These are phyloP conservation scores for Ciconia boyciana DNA, from an alignment of 2,113 vertebrate species.

Conservation along the genomic window DNA sequence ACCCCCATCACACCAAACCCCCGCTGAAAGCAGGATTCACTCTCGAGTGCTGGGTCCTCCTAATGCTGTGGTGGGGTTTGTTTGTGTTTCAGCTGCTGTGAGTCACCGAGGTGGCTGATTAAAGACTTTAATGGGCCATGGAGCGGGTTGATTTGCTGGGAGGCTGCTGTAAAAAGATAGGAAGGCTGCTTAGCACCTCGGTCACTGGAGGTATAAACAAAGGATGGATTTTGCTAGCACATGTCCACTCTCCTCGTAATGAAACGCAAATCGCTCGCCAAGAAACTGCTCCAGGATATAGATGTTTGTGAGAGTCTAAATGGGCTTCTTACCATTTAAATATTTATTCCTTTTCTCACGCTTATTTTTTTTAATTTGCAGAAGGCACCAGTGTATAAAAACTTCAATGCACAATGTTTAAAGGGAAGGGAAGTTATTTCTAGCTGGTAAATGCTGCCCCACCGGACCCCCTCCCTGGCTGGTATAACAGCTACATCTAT, in stretches of 20 bases:
- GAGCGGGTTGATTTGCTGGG: not conserved
- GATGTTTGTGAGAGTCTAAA: not conserved
- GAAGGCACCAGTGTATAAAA: not conserved
- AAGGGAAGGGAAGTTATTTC: not conserved
- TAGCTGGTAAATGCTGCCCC: not conserved
- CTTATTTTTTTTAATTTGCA: not conserved
- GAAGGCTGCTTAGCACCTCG: not conserved
- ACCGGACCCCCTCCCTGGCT: not conserved
- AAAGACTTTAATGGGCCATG: not conserved
- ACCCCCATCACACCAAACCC: too few species aligned
- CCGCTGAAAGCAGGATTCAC: accelerated
- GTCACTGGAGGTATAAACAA: not conserved
- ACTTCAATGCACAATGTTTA: not conserved
- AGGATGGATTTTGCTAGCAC: not conserved
- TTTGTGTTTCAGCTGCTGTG: not conserved
- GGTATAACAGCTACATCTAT: not conserved
- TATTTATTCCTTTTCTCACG: not conserved
- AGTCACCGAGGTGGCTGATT: not conserved
- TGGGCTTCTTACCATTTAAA: not conserved
- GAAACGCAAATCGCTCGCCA: not conserved
- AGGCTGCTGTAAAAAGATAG: not conserved
- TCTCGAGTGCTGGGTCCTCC: not conserved
- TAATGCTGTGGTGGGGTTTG: accelerated
- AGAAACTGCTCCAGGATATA: not conserved
- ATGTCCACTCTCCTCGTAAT: not conserved